Evolutionary conservation across 2,888 invertebrate genomes (phyloP).

Genomic region (Schrankia costaestrigalis): DNA sequence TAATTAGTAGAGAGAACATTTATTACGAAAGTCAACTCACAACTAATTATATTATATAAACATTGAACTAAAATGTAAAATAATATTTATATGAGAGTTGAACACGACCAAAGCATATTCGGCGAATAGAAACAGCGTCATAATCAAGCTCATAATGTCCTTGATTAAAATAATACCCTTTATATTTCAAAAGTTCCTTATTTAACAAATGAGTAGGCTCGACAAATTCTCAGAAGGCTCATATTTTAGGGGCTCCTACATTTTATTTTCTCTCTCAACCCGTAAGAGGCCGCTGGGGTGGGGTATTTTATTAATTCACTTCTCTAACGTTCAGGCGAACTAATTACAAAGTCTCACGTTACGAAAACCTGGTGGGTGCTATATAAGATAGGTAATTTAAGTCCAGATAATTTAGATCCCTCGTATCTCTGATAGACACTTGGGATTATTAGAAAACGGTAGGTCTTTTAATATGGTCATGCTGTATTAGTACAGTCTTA

Average conservation of each 20-base stretch:
- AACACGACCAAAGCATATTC: too few relatives aligned
- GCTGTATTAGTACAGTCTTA: too few relatives aligned
- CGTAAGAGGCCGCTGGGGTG: slow-evolving; percentile 15
- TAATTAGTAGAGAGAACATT: too few relatives aligned
- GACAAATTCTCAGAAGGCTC: slow-evolving; percentile 18
- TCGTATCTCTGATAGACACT: slow-evolving; percentile 2
- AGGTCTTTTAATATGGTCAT: too few relatives aligned
- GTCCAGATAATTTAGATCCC: slow-evolving; percentile 15
- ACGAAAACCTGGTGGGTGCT: slow-evolving; percentile 25
- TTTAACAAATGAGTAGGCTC: slow-evolving; percentile 17
- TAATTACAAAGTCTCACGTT: slow-evolving; percentile 40
- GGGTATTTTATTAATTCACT: slow-evolving; percentile 37
- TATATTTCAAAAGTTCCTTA: slow-evolving; percentile 17
- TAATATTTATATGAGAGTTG: too few relatives aligned
- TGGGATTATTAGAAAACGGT: too few relatives aligned
- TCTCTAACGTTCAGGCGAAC: slow-evolving; percentile 29
- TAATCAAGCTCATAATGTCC: too few relatives aligned
- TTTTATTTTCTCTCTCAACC: slow-evolving; percentile 24
- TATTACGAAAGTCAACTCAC: too few relatives aligned
- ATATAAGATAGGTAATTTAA: slow-evolving; percentile 22
- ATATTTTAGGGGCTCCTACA: slow-evolving; percentile 19
- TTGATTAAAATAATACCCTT: too few relatives aligned
- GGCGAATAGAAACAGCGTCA: too few relatives aligned
- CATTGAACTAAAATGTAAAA: too few relatives aligned
- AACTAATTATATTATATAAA: too few relatives aligned